These are phyloP conservation scores for Melipona bicolor DNA, from an alignment of 2,888 invertebrate genomes.

Conservation along the genomic window DNA sequence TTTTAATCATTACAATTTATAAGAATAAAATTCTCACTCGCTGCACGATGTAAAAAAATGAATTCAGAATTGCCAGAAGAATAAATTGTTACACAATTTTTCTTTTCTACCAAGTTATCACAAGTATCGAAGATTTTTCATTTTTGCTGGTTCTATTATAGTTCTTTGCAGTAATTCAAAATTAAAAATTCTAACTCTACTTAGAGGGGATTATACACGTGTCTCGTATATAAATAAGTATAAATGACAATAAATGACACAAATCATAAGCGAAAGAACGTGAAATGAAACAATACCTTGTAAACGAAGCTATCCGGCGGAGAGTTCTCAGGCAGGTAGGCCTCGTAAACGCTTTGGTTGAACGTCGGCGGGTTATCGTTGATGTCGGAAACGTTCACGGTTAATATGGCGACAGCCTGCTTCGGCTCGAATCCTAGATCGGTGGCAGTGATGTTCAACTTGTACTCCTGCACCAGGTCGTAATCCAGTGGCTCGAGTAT, in stretches of 20 bases:
- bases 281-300: conserved; percentile 28
- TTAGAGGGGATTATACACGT: too few species aligned
- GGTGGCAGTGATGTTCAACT: conserved; percentile 93
- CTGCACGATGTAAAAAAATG: too few species aligned
- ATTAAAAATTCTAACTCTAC: too few species aligned
- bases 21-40: too few species aligned
- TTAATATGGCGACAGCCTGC: conserved; percentile 91
- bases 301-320: conserved; percentile 85
- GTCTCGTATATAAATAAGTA: too few species aligned
- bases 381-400: conserved; percentile 95
- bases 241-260: not conserved
- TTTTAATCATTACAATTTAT: too few species aligned
- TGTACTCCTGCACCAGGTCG: conserved; percentile 93
- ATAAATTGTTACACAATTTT: too few species aligned
- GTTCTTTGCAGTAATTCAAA: too few species aligned
- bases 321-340: conserved; percentile 93
- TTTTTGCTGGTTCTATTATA: too few species aligned
- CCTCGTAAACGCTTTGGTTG: conserved; percentile 90
- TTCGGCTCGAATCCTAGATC: conserved; percentile 94
- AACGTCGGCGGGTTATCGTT: conserved; percentile 97
- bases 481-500: conserved; percentile 93
- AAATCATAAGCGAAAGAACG: not conserved
- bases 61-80: too few species aligned
- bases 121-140: too few species aligned
- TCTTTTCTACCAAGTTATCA: too few species aligned